Evolutionary conservation across 2,888 invertebrate genomes (phyloP).

Genomic region (Lepeophtheirus nordmannii): DNA sequence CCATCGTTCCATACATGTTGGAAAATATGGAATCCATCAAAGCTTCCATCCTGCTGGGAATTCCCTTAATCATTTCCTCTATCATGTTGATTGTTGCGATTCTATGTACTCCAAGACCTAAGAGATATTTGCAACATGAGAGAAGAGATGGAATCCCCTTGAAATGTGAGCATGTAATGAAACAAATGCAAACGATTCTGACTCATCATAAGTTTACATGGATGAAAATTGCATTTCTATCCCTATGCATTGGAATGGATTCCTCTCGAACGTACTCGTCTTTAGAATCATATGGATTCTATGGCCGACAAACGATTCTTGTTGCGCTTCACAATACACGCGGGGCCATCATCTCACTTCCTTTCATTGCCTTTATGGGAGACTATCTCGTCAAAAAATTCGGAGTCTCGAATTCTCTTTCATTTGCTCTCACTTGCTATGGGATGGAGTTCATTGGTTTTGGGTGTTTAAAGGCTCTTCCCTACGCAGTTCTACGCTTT

Average conservation of each 20-base stretch:
- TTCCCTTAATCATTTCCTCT: background rate
- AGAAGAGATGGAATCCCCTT: background rate
- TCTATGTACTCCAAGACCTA: background rate
- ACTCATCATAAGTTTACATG: background rate
- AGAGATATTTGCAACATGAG: no score
- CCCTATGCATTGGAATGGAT: background rate
- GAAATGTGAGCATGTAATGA: background rate
- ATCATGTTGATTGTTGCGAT: background rate
- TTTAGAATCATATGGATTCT: background rate
- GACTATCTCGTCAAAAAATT: background rate
- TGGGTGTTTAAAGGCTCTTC: background rate
- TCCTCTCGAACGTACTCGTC: background rate
- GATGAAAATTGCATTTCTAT: background rate
- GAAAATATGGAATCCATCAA: background rate
- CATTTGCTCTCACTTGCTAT: background rate
- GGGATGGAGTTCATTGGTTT: background rate
- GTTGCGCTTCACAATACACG: background rate
- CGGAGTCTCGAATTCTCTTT: background rate
- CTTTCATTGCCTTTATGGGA: slow-evolving; percentile 2
- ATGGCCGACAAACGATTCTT: background rate
- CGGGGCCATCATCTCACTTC: background rate
- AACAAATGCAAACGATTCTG: background rate
- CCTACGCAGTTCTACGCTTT: background rate
- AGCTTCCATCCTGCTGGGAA: background rate
- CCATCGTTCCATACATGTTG: background rate